Percentiles rank a stretch among this genome's conserved stretches.
These are phyloP conservation scores for Lypha dubia DNA, from an alignment of 2,888 invertebrate genomes.

Conservation along the genomic window DNA sequence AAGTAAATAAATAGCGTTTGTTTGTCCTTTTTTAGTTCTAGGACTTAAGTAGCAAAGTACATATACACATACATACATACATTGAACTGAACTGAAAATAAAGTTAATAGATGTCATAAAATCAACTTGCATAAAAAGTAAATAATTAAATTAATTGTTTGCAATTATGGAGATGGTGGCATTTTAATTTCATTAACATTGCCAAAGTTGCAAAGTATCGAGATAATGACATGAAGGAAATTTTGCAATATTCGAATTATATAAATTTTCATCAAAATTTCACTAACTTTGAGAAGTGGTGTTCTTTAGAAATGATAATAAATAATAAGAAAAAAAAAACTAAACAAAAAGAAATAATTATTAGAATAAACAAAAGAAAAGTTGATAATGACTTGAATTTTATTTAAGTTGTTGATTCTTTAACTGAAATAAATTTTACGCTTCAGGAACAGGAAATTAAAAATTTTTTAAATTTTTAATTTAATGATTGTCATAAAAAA, in stretches of 20 bases:
- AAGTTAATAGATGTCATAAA: background rate
- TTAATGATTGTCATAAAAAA: too few relatives aligned
- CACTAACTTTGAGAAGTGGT: background rate
- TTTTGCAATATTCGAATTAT: background rate
- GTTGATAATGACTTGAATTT: background rate
- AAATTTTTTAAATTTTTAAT: too few relatives aligned
- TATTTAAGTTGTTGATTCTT: too few relatives aligned
- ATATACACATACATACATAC: too few relatives aligned
- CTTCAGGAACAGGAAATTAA: too few relatives aligned
- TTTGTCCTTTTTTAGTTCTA: background rate
- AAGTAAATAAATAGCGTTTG: background rate
- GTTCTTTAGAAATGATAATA: background rate
- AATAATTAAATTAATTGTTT: conserved; percentile 7
- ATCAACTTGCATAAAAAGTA: background rate
- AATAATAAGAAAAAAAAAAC: background rate
- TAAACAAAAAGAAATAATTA: background rate
- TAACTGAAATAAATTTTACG: too few relatives aligned
- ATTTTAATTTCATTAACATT: conserved; percentile 12
- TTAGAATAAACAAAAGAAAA: background rate
- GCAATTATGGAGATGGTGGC: background rate
- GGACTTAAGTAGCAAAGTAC: background rate
- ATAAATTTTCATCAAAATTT: background rate
- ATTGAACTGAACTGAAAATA: background rate
- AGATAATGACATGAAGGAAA: background rate
- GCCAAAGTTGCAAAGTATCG: background rate